Percentiles rank a stretch among this genome's conserved stretches.
phyloP scores from a whole-genome alignment of 2,113 vertebrate genomes.

The Geococcyx californianus region DNA sequence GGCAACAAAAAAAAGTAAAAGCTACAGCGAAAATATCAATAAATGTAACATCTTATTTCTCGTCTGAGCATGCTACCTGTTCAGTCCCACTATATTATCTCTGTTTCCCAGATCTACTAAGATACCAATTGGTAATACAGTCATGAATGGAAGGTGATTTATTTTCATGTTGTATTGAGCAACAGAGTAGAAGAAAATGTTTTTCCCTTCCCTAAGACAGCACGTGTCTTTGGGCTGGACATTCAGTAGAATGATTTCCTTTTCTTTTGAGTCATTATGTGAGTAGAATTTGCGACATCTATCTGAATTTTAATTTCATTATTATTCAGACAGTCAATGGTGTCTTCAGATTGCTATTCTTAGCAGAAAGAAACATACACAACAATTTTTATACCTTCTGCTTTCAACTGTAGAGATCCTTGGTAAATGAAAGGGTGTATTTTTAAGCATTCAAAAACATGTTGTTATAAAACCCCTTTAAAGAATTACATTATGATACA shows the following conservation, averaged over 20 bases:
- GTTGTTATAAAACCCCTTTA: not conserved
- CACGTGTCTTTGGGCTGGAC: not conserved
- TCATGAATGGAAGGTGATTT: not conserved
- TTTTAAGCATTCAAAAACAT: not conserved
- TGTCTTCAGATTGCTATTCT: not conserved
- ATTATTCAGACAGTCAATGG: not conserved
- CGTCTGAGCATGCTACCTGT: not conserved
- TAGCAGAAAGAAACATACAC: not conserved
- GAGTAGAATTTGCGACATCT: not conserved
- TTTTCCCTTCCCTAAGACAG: not conserved
- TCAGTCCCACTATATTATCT: not conserved
- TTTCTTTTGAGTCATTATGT: not conserved
- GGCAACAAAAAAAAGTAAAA: not conserved
- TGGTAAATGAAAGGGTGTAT: not conserved
- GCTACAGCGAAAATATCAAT: not conserved
- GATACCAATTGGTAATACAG: not conserved
- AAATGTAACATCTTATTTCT: not conserved
- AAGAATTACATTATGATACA: constrained; percentile 2
- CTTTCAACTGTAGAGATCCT: not conserved
- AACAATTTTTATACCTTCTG: not conserved
- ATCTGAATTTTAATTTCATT: not conserved
- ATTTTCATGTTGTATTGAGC: not conserved
- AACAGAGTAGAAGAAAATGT: not conserved
- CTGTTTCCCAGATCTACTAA: not conserved
- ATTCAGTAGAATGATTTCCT: not conserved